Evolutionary conservation across 2,113 vertebrate species (phyloP), one percentile per base, ranked within the genome.

Genomic region (Chamaea fasciata): DNA sequence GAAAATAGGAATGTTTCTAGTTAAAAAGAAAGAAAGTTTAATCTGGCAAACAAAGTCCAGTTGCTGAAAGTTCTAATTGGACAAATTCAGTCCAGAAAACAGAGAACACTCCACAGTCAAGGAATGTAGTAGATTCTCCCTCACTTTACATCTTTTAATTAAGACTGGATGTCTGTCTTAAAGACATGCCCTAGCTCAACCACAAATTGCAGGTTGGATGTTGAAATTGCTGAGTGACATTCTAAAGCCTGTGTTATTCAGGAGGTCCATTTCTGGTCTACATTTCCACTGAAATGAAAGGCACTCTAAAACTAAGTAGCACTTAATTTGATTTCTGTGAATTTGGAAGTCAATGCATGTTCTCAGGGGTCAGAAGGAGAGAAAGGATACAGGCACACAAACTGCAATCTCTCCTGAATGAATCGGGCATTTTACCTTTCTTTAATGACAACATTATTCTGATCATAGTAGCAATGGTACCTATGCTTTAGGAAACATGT

Each of bases 321-420:
- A 75, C 76, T 41, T 96, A 87, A 96, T 93, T 83, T 86, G 47
- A 96, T 92, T 97, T 97, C 78, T 53, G 47, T 89, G 44, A 89
- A 92, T 95, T 90, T 28, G 68, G 64, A 94, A 96, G 92, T 78
- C 75, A 77, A 27, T 49, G 47, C 2, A 5, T 90, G 31, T 39
- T 96, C 69, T 64, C 8, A 3, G n/a, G 26, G 78, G 84, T 94
- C 82, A 94, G 52, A 79, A 42, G 75, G 69, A 87, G 52, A 89
- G 60, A 62, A 70, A 42, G 55, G 56, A 86, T 15, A 47, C 59
- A 78, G 41, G 33, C 71, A 78, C 42, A 74, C 20, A 56, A 53
- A 67, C 30, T 77, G 22, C 44, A 88, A 33, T 16, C 42, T 71
- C n/a, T 74, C 67, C 52, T 69, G 75, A 74, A 90, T 17, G 2